Evolutionary conservation across 2,888 invertebrate genomes (phyloP).

Genomic region (Nomada goodeniana): DNA sequence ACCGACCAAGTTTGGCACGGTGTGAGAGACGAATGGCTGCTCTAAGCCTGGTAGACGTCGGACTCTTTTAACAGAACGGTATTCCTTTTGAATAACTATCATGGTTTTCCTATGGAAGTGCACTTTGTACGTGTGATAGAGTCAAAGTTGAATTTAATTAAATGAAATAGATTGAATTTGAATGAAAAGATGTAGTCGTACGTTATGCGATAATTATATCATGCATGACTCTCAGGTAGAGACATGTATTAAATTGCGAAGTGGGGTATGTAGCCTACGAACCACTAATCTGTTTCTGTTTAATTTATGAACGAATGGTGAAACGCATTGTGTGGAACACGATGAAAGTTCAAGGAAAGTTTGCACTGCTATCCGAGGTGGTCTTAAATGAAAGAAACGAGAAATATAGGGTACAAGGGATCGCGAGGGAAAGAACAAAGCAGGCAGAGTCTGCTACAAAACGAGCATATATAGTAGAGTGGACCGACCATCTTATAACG

Average conservation of each 20-base stretch:
- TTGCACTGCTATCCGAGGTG: constrained; percentile 4
- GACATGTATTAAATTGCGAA: background rate
- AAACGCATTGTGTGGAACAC: background rate
- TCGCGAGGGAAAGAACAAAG: constrained; percentile 1
- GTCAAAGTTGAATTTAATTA: no score
- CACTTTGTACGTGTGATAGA: no score
- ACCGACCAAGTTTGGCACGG: constrained; percentile 44
- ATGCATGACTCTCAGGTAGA: background rate
- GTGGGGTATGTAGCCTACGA: background rate
- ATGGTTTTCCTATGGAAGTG: background rate
- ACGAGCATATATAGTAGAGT: constrained; percentile 20
- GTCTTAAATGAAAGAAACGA: constrained; percentile 12
- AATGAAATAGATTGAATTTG: no score
- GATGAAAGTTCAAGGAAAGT: constrained; percentile 29
- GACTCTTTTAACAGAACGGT: background rate
- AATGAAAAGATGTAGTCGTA: no score
- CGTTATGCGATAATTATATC: no score
- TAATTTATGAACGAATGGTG: constrained; percentile 1
- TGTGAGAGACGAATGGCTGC: constrained; percentile 11
- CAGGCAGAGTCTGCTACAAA: constrained; percentile 5
- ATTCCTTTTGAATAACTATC: background rate
- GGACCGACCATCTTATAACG: constrained; percentile 28
- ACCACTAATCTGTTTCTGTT: background rate
- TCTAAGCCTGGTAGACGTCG: constrained; percentile 25
- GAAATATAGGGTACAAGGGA: constrained; percentile 12